Evolutionary conservation across 2,113 vertebrate genomes (phyloP).

Genomic region (Thymallus thymallus): DNA sequence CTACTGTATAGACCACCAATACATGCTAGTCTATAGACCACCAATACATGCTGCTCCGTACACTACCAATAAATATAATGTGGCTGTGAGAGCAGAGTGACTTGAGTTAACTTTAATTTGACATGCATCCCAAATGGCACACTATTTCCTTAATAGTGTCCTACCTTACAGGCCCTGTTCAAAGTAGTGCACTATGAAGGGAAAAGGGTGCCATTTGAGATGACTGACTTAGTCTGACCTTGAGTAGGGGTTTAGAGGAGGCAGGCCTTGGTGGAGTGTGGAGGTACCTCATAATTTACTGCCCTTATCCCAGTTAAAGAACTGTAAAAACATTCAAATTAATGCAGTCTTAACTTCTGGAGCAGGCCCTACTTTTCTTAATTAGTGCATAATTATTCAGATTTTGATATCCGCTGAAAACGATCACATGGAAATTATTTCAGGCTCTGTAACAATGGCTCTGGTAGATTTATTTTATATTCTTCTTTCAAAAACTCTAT

Average conservation of each 20-base stretch:
- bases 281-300: slow-evolving; percentile 83
- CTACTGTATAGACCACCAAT: too few species aligned
- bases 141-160: too few species aligned
- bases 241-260: slow-evolving; percentile 75
- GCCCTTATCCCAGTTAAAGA: slow-evolving; percentile 90
- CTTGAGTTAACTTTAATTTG: too few species aligned
- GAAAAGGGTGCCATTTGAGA: too few species aligned
- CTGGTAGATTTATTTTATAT: slow-evolving; percentile 67
- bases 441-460: slow-evolving; percentile 87
- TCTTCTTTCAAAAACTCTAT: slow-evolving; percentile 80
- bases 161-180: too few species aligned
- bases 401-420: slow-evolving; percentile 94
- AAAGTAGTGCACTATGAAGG: too few species aligned
- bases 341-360: slow-evolving; percentile 91
- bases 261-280: slow-evolving; percentile 66
- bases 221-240: slow-evolving; percentile 74
- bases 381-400: slow-evolving; percentile 96
- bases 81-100: too few species aligned
- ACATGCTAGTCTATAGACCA: too few species aligned
- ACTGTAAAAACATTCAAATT: slow-evolving; percentile 97
- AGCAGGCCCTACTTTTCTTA: slow-evolving; percentile 90
- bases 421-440: slow-evolving; percentile 96
- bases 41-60: too few species aligned
- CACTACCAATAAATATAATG: too few species aligned
- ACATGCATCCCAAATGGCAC: too few species aligned